Evolutionary conservation across 2,113 vertebrate genomes (phyloP).

Genomic region (Uropsilus gracilis): DNA sequence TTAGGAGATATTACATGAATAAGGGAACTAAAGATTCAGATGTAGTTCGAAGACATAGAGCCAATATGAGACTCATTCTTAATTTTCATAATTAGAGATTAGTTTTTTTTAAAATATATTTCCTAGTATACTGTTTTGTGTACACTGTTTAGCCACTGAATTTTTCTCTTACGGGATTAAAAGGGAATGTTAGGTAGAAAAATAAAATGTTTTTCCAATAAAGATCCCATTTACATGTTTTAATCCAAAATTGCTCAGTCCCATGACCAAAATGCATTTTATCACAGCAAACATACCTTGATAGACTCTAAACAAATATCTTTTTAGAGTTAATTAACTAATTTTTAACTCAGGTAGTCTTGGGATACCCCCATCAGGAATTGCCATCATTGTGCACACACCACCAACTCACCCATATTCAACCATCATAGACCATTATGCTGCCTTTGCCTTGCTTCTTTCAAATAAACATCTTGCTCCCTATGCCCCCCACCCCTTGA

Average conservation of each 20-base stretch:
- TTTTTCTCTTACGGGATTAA: not conserved
- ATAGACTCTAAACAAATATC: too few relatives aligned
- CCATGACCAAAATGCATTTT: too few relatives aligned
- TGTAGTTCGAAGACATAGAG: not conserved
- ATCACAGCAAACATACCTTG: too few relatives aligned
- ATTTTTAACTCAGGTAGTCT: too few relatives aligned
- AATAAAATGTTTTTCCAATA: not conserved
- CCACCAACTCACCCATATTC: too few relatives aligned
- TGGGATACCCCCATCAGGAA: too few relatives aligned
- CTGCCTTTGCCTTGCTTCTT: too few relatives aligned
- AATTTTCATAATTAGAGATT: not conserved
- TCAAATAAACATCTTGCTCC: too few relatives aligned
- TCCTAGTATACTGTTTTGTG: not conserved
- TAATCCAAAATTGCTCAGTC: not conserved
- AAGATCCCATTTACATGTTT: not conserved
- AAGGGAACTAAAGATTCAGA: not conserved
- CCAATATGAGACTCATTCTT: not conserved
- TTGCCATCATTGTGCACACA: too few relatives aligned
- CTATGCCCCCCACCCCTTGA: rapidly evolving
- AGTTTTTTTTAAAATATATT: not conserved
- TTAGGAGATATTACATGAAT: not conserved
- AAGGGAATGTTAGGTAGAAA: not conserved
- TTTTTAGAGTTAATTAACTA: too few relatives aligned
- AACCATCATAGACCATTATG: too few relatives aligned
- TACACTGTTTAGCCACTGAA: not conserved